Conservation (phyloP, 2,113 vertebrate species). For the Hylia prasina region DNA sequence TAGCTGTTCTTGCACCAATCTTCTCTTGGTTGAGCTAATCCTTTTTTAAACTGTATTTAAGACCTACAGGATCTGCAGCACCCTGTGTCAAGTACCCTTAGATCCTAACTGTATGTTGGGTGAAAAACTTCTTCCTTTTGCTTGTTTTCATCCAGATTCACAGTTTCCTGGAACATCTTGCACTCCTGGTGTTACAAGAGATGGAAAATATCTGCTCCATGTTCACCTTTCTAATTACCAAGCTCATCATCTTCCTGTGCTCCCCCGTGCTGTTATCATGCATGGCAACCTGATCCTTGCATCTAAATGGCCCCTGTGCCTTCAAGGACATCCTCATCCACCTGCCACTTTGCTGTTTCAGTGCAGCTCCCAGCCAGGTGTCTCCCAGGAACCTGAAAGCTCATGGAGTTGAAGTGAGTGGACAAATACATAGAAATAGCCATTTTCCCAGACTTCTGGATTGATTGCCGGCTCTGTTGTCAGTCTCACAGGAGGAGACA, state of each 20-base stretch:
- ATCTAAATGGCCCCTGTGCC: not conserved
- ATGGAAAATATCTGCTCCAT: not conserved
- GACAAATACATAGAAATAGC: not conserved
- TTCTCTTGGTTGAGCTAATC: not conserved
- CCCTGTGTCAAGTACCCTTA: not conserved
- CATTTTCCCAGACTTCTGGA: not conserved
- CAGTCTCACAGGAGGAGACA: not conserved
- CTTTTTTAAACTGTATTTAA: not conserved
- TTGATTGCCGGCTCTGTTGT: not conserved
- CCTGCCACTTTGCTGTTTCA: not conserved
- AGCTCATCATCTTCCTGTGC: not conserved
- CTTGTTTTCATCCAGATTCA: not conserved
- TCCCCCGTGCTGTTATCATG: not conserved
- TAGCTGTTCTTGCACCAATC: not conserved
- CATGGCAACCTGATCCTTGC: not conserved
- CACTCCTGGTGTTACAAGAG: not conserved
- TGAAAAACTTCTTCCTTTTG: not conserved
- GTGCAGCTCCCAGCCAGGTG: not conserved
- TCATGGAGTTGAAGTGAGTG: not conserved
- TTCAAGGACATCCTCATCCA: not conserved
- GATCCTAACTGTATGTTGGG: not conserved
- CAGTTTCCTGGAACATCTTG: not conserved
- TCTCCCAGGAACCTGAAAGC: not conserved
- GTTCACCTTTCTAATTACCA: not conserved
- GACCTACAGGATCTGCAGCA: not conserved